Evolutionary conservation across 2,113 vertebrate species (phyloP), one percentile per base, ranked within the genome.

Genomic region (Rhinolophus sinicus): DNA sequence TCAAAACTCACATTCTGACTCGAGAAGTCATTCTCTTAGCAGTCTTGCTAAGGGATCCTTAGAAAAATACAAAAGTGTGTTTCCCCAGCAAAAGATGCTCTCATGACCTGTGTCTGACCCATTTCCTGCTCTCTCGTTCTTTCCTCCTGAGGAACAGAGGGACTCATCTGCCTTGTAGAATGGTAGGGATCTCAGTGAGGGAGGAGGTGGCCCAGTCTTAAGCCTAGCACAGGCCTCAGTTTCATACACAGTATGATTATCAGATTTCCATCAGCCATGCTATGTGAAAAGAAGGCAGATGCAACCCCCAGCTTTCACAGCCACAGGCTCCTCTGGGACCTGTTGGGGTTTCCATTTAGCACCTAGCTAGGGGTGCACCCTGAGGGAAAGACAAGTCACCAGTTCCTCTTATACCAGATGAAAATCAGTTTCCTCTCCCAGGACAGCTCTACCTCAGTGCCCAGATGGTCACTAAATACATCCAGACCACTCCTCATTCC

Each of bases 141-240:
- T 16, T 62, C 54, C 33, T 77, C 33, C 28, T 58, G 14, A 56
- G 35, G 8, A 22, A 75, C 33, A 47, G 33, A 64, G 67, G 60
- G 82, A 40, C 16, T n/a, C 33, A 4, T 47, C 6, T 6, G 7
- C 76, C 22, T 9, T n/a, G 26, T 18, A 64, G n/a, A 90, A 24
- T 0, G 1, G 3, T 11, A 12, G 24, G 11, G 33, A 78, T n/a
- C 69, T 56, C 40, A 24, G 13, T n/a, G 65, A 94, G 15, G 24
- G 28, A 88, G 44, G 5, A 60, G 15, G n/a, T 1, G 10, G 26
- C 21, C 22, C 40, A 44, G 5, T 26, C 12, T 44, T 2, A 0
- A 78, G 22, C 9, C 60, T 56, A 54, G 10, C 30, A 50, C 7
- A 44, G 8, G 35, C 26, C 15, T 76, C 24, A n/a, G 33, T 18